Base-by-base conservation (phyloP, 2,113 vertebrate genomes). In the Myotis yumanensis region DNA sequence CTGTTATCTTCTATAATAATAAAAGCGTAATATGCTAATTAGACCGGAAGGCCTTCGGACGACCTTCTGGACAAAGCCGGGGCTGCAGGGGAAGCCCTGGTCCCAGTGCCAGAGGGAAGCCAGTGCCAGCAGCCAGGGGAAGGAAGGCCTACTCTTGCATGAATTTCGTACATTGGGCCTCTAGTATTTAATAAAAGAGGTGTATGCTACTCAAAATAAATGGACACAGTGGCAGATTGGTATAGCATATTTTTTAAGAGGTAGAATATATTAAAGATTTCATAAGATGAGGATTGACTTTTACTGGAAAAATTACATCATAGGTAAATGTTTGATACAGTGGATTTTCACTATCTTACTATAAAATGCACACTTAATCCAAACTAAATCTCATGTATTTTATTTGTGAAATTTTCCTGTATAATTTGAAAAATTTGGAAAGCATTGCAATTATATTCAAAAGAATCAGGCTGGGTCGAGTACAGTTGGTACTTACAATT, bases 381-480 rank as follows among this genome's bases (percentile, higher is more conserved):
- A 73, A 75, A 83, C 25, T 62, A 59, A 77, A 66, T 57, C 30
- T 92, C 52, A 20, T 54, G 12, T 79, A 69, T 86, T 85, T 92
- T 87, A 81, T 87, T 94, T 82, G 17, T 72, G 40, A 77, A 4
- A 35, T 95, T 89, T 90, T 93, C 23, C 69, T 75, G 48, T 54
- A 28, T 90, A 37, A 89, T 80, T 89, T 87, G 80, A 93, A 75
- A 82, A 68, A 28, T 43, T 64, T 95, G n/a, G 30, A 54, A 95
- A 89, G 32, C 7, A 10, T 68, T 73, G 9, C 14, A 71, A 3
- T 90, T 76, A 73, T 59, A 11, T 54, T 64, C 57, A n/a, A 66
- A 83, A 69, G 30, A 89, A 28, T 85, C 35, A 59, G 57, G 10
- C 57, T 25, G 22, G 23, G 22, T 25, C 3, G 57, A 25, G 57